phyloP scores from a whole-genome alignment of 1,140 invertebrate species.

The Drosophila lini region DNA sequence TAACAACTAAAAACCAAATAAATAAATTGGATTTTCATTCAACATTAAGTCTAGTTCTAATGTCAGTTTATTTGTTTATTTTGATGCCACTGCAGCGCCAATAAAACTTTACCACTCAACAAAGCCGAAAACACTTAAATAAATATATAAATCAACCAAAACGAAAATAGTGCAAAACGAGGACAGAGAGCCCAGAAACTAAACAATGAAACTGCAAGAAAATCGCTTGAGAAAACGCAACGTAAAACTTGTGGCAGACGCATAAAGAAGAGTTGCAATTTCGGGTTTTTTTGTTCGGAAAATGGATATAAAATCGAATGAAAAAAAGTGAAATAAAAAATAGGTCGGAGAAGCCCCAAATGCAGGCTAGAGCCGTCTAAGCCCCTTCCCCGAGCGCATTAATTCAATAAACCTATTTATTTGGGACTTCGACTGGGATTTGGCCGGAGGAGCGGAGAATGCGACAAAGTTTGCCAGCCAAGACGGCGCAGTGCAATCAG shows the following conservation, averaged over 20 bases:
- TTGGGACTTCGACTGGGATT: constrained; percentile 48
- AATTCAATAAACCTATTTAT: constrained; percentile 82
- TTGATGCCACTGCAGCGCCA: constrained; percentile 39
- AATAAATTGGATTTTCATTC: constrained; percentile 26
- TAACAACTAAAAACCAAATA: constrained; percentile 17
- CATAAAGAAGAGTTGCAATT: constrained; percentile 46
- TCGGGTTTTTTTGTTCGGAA: constrained; percentile 19
- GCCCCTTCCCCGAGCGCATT: constrained; percentile 56
- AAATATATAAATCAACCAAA: constrained; percentile 52
- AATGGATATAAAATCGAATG: constrained; percentile 41
- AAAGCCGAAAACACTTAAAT: constrained; percentile 50
- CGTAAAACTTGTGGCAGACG: constrained; percentile 22
- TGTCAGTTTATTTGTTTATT: constrained; percentile 38
- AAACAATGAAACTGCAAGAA: constrained; percentile 50
- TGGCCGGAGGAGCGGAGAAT: constrained; percentile 48
- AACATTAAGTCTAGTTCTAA: constrained; percentile 12
- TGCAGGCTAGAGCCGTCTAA: constrained; percentile 4
- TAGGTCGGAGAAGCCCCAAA: constrained; percentile 20
- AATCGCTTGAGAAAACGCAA: constrained; percentile 29
- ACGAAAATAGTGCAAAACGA: constrained; percentile 32
- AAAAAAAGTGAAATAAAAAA: constrained; percentile 21
- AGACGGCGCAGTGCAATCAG: constrained; percentile 72
- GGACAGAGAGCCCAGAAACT: constrained; percentile 20
- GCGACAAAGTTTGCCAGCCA: constrained; percentile 73
- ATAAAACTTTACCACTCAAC: constrained; percentile 46